Conservation (phyloP, 92 coral and sea anemone species). For the Epizoanthus rinbou region DNA sequence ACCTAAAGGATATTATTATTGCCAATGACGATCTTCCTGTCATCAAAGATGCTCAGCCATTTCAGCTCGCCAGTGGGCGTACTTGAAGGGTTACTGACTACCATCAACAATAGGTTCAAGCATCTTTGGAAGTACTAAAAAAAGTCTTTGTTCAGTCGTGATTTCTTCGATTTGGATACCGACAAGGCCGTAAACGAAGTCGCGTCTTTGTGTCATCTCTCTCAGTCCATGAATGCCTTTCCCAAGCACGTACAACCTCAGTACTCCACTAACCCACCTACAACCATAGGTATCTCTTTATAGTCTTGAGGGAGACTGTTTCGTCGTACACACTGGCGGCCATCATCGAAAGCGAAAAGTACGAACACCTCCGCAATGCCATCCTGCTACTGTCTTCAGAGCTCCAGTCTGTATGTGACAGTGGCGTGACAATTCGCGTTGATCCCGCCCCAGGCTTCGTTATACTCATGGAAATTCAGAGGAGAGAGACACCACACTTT, state of each 20-base stretch:
- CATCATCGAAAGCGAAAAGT: constrained; percentile 30
- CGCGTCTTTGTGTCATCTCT: constrained; percentile 20
- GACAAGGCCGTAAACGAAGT: constrained; percentile 35
- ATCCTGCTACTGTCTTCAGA: constrained; percentile 38
- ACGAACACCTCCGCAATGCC: constrained; percentile 32
- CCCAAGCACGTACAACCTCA: constrained; percentile 30
- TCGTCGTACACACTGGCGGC: constrained; percentile 40
- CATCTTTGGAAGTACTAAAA: constrained; percentile 45
- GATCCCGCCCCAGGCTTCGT: constrained; percentile 45
- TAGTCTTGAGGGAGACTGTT: constrained; percentile 45
- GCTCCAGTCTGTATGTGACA: constrained; percentile 15
- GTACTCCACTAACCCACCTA: background rate
- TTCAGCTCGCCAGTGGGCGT: too few relatives aligned
- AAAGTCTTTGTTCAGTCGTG: constrained; percentile 18
- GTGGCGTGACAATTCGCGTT: constrained; percentile 46
- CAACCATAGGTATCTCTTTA: constrained; percentile 34
- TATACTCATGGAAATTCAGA: background rate
- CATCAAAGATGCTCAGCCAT: constrained; percentile 11
- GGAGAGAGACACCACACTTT: too few relatives aligned
- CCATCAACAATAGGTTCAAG: background rate
- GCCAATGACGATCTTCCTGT: constrained; percentile 44
- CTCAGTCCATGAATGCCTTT: constrained; percentile 21
- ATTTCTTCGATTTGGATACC: constrained; percentile 46
- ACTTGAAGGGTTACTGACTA: background rate
- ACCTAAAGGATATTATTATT: constrained; percentile 13